Evolutionary conservation across 2,797 vertebrate species (phyloP), one percentile per base, ranked within the genome.

Genomic region (Stomatorhinus walkeri): DNA sequence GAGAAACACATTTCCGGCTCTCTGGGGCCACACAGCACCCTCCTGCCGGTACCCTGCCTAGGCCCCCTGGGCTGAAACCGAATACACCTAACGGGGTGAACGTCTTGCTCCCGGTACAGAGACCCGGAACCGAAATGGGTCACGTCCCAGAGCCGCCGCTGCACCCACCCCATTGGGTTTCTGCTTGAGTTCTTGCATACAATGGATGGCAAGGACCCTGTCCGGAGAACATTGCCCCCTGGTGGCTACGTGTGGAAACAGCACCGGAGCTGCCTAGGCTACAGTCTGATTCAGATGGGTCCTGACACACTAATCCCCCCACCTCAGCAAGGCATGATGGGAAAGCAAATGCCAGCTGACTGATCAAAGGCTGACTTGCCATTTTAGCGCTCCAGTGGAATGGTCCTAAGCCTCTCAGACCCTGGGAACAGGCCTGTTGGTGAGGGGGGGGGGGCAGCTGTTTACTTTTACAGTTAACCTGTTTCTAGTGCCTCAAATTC

Each of bases 1-100:
- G 93, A 93, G 93, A 95, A 95, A 93, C 95, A 95, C 91, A 94
- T 93, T 95, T 88, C 89, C 90, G 89, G 90, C 93, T 94, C 90
- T 92, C 94, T 93, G 92, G 3, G 68, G 79, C 52, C 24, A 9
- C 59, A 46, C 28, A 6, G 64, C 46, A 36, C 79, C 79, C 88
- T 43, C 28, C 87, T 40, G 46, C 48, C 84, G 28, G 87, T 61
- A 79, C 89, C 64, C 49, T 24, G 87, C 43, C 79, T 40, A 24
- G 16, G 85, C 1, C 10, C 84, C 59, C 56, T 59, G 19, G 61
- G 86, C 64, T 64, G 19, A 51, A 89, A 89, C 16, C 7, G 14
- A 76, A 59, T 83, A 88, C 84, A 89, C 89, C 85, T 85, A 86
- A 22, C 0, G 3, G 46, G 59, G 76, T 48, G 49, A 4, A 10